Conservation (phyloP, 2,797 vertebrate species). For the Falco biarmicus region DNA sequence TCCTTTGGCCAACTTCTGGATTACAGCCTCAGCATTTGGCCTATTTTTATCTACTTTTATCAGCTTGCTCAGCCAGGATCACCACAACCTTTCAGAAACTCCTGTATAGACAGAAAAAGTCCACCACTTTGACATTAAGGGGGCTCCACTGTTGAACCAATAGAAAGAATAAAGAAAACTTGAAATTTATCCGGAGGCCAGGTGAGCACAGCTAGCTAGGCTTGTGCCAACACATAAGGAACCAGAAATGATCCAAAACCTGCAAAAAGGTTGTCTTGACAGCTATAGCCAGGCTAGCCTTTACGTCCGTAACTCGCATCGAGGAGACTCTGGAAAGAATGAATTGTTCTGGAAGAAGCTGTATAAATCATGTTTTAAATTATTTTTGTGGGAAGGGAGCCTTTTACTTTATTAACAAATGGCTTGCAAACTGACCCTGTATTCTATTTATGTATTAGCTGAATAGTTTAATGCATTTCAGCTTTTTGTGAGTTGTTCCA, state of each 20-base stretch:
- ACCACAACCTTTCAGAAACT: not conserved
- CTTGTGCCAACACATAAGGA: not conserved
- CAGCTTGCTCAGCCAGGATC: not conserved
- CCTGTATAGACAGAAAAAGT: not conserved
- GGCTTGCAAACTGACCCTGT: slow-evolving; percentile 55
- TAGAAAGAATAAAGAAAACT: not conserved
- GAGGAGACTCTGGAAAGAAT: slow-evolving; percentile 45
- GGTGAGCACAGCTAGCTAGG: not conserved
- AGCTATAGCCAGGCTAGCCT: not conserved
- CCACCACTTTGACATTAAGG: not conserved
- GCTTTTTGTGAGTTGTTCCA: slow-evolving; percentile 57
- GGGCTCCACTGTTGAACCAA: not conserved
- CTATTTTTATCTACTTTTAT: not conserved
- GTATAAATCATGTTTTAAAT: slow-evolving; percentile 62
- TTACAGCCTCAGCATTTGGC: not conserved
- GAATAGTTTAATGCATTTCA: slow-evolving; percentile 60
- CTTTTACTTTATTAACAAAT: slow-evolving; percentile 62
- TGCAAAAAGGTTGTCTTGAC: not conserved
- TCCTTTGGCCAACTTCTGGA: not conserved
- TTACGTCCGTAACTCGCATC: not conserved
- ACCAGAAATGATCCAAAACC: not conserved
- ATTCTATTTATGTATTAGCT: slow-evolving; percentile 66
- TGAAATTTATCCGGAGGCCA: not conserved
- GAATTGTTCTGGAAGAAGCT: slow-evolving; percentile 54
- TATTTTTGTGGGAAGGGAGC: slow-evolving; percentile 58